Percentiles rank a stretch among this genome's conserved stretches.
Evolutionary conservation across 2,797 vertebrate species (phyloP).

Genomic region (Rhinogobio ventralis): DNA sequence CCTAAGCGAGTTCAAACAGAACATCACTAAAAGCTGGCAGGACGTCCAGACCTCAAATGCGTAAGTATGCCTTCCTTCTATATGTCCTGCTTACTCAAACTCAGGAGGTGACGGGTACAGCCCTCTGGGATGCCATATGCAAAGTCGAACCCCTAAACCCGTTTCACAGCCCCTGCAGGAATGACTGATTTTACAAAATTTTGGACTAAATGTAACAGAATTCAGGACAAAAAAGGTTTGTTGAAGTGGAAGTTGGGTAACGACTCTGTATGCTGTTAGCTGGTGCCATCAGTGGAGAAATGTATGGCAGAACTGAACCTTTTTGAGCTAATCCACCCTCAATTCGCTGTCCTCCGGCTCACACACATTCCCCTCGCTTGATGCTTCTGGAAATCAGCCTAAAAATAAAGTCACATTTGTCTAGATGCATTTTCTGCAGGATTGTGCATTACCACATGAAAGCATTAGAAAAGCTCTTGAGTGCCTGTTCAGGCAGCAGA

Average conservation of each 20-base stretch:
- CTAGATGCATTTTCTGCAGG: neutral
- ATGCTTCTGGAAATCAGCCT: constrained; percentile 30
- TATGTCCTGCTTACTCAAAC: neutral
- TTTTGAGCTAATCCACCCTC: neutral
- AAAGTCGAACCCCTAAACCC: neutral
- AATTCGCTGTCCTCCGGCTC: neutral
- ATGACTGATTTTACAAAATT: neutral
- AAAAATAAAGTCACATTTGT: neutral
- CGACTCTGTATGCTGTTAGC: neutral
- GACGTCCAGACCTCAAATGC: constrained; percentile 94
- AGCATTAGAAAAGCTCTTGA: neutral
- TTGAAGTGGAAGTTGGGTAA: neutral
- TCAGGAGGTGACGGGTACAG: neutral
- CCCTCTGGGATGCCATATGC: constrained; percentile 4
- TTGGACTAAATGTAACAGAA: neutral
- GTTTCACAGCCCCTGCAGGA: neutral
- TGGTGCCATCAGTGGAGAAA: neutral
- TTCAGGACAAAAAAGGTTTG: neutral
- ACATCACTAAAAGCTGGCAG: constrained; percentile 91
- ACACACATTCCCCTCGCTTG: neutral
- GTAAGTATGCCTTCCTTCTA: constrained; percentile 76
- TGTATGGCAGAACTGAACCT: constrained; percentile 6
- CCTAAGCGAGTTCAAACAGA: constrained; percentile 89
- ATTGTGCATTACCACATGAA: constrained; percentile 22
- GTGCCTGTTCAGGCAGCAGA: neutral